A percentile compares a stretch with the other conserved stretches of the same genome.
These are phyloP conservation scores for Acronicta psi DNA, from an alignment of 2,888 invertebrate genomes.

Conservation along the genomic window DNA sequence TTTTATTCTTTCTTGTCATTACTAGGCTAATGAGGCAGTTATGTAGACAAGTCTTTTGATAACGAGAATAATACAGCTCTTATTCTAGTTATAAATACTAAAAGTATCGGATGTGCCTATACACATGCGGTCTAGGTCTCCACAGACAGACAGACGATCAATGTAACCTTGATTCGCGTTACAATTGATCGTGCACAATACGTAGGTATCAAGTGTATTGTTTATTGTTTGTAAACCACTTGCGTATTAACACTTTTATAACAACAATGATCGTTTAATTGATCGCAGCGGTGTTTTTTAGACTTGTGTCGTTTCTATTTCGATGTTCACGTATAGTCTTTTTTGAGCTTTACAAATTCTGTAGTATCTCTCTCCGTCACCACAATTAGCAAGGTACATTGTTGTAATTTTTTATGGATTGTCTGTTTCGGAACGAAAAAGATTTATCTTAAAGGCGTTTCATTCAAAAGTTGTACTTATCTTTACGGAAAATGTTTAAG, in stretches of 20 bases:
- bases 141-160: constrained; percentile 36
- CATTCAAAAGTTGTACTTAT: too few species aligned
- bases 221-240: constrained; percentile 46
- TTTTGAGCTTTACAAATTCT: too few species aligned
- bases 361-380: too few species aligned
- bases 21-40: too few species aligned
- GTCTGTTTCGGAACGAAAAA: too few species aligned
- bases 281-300: constrained; percentile 3
- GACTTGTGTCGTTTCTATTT: background rate
- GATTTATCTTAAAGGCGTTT: too few species aligned
- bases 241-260: constrained; percentile 15
- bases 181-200: constrained; percentile 50
- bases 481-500: too few species aligned
- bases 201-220: constrained; percentile 44
- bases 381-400: too few species aligned
- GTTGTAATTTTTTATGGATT: too few species aligned
- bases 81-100: constrained; percentile 2
- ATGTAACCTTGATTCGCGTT: constrained; percentile 52
- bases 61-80: background rate
- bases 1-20: too few species aligned
- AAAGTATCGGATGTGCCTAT: constrained; percentile 36
- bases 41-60: too few species aligned
- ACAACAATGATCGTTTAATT: constrained; percentile 16
- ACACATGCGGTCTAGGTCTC: constrained; percentile 46
- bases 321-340: background rate